Percentiles rank a stretch among this genome's conserved stretches.
These are phyloP conservation scores for Anodontia alba DNA, from an alignment of 2,888 invertebrate genomes.

Conservation along the genomic window DNA sequence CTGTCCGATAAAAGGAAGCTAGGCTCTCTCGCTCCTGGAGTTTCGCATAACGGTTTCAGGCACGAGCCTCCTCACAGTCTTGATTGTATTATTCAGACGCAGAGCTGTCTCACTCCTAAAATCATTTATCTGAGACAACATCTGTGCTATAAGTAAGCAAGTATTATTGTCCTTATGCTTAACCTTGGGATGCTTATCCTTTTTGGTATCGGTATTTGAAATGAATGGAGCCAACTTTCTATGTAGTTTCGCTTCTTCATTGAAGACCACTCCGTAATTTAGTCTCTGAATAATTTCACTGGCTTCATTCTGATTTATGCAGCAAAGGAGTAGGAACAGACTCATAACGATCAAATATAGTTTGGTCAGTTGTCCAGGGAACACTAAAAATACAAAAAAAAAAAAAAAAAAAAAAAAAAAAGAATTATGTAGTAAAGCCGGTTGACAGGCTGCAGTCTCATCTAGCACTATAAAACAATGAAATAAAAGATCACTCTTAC, in stretches of 20 bases:
- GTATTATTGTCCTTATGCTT: neutral
- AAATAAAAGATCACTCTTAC: neutral
- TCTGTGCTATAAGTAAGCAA: neutral
- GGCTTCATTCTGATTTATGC: neutral
- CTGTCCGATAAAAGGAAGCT: conserved; percentile 31
- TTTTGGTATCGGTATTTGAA: neutral
- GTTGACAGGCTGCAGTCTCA: neutral
- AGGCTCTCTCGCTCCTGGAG: neutral
- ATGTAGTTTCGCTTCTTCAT: too few relatives aligned
- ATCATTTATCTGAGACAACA: neutral
- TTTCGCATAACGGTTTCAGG: neutral
- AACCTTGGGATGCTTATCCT: neutral
- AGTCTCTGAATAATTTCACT: neutral
- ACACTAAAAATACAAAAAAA: neutral
- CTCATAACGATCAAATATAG: neutral
- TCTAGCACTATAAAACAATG: conserved; percentile 13
- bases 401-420: neutral
- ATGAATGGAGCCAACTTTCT: neutral
- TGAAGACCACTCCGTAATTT: neutral
- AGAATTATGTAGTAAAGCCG: conserved; percentile 7
- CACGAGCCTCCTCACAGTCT: neutral
- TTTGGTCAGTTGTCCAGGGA: neutral
- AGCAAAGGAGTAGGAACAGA: neutral
- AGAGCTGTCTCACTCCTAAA: neutral
- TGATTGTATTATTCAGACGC: neutral